Conservation (phyloP, 2,888 invertebrate genomes). For the Anarsia innoxiella region DNA sequence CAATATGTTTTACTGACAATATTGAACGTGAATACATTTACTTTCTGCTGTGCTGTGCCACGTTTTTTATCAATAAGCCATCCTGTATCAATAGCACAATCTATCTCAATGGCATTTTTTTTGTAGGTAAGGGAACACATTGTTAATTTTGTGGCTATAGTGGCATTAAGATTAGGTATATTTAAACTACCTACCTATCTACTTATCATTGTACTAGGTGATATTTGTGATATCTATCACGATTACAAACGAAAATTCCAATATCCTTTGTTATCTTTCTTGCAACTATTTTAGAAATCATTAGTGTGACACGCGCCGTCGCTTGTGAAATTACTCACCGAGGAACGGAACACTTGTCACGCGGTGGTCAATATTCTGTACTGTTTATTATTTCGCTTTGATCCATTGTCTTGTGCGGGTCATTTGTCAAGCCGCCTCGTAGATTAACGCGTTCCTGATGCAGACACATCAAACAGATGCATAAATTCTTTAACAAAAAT, state of each 20-base stretch:
- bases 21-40: too few species aligned
- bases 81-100: too few species aligned
- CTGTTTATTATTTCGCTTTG: slow-evolving; percentile 62
- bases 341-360: slow-evolving; percentile 53
- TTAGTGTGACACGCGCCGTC: slow-evolving; percentile 46
- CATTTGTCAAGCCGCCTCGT: slow-evolving; percentile 49
- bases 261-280: slow-evolving; percentile 36
- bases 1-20: slow-evolving; percentile 24
- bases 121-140: too few species aligned
- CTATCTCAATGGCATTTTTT: too few species aligned
- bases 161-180: too few species aligned
- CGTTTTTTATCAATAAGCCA: too few species aligned
- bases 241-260: slow-evolving; percentile 15
- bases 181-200: too few species aligned
- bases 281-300: slow-evolving; percentile 53
- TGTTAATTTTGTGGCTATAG: too few species aligned
- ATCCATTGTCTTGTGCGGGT: slow-evolving; percentile 45
- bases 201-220: too few species aligned
- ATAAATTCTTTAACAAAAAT: slow-evolving; percentile 42
- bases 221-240: too few species aligned
- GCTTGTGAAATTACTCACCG: slow-evolving; percentile 51
- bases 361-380: slow-evolving; percentile 53
- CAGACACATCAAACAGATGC: slow-evolving; percentile 52
- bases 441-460: slow-evolving; percentile 46
- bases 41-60: too few species aligned